Evolutionary conservation across 2,888 invertebrate genomes (phyloP), one percentile per base, ranked within the genome.

Genomic region (Cheilosia variabilis): DNA sequence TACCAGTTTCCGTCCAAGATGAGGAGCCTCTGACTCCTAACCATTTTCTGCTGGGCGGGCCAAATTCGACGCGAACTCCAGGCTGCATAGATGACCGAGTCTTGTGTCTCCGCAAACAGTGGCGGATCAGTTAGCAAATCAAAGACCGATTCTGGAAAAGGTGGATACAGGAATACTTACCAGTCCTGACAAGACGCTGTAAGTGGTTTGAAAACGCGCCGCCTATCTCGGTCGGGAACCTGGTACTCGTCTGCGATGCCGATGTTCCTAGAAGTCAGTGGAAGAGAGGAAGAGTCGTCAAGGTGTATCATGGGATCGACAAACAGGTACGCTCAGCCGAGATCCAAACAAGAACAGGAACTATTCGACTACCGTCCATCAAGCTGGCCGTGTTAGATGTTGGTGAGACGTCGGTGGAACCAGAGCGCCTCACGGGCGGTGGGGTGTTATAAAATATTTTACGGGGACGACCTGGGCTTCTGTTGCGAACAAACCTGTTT

Each of bases 401-500:
- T 45, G n/a, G 17, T 45, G n/a, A 45, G 5, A n/a, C n/a, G 10
- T 17, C 13, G 43, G 43, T n/a, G 5, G 53, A 7, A 47, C 47
- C 47, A 10, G 47, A 19, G 47, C 47, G 47, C 19, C 47, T 47
- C 47, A 47, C 47, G 47, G 22, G 47, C 22, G 47, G 47, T 19
- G 47, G 47, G 47, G 17, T 47, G 47, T 47, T 47, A 1, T 15
- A n/a, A 43, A 43, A 15, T 43, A 43, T n/a, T 37, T 4, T 37
- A 37, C 37, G 37, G 37, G 37, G 13, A 10, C 13, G 37, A 37
- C 13, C 4, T 37, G 34, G 10, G 34, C 10, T 1, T 10, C 9
- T 34, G 0, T 0, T 34, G 34, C 34, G 10, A 34, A 34, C 34
- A 3, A 3, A 34, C 10, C 34, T 13, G 13, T 4, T 13, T 13